Evolutionary conservation across 2,113 vertebrate genomes (phyloP).

Genomic region (Cochlearius cochlearius): DNA sequence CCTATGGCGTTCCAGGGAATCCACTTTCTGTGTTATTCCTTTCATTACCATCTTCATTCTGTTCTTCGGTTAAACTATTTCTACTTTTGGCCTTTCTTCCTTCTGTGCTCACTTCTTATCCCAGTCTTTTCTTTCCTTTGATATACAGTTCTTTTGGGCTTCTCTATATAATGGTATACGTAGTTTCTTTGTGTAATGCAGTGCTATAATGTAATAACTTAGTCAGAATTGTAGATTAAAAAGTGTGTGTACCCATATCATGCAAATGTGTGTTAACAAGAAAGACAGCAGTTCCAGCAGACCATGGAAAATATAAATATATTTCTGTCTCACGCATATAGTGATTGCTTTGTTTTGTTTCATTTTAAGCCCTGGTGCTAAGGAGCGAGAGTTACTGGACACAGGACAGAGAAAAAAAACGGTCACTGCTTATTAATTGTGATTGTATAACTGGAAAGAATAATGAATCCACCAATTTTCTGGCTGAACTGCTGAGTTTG

Average conservation of each 20-base stretch:
- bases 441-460: not conserved
- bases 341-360: not conserved
- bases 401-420: not conserved
- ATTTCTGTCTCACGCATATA: not conserved
- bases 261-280: not conserved
- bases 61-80: not conserved
- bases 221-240: not conserved
- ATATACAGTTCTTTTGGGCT: not conserved
- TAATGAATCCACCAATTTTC: slow-evolving; percentile 14
- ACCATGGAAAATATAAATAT: not conserved
- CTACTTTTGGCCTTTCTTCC: not conserved
- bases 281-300: not conserved
- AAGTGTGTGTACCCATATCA: not conserved
- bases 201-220: not conserved
- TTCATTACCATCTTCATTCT: not conserved
- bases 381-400: not conserved
- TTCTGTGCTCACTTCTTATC: not conserved
- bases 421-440: not conserved
- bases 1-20: not conserved
- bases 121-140: not conserved
- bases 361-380: not conserved
- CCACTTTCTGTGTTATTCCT: not conserved
- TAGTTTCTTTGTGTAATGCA: not conserved
- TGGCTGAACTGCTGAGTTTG: not conserved
- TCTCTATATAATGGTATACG: not conserved